Evolutionary conservation across 2,888 invertebrate genomes (phyloP), one percentile per base, ranked within the genome.

Genomic region (Syrista parreyssii): DNA sequence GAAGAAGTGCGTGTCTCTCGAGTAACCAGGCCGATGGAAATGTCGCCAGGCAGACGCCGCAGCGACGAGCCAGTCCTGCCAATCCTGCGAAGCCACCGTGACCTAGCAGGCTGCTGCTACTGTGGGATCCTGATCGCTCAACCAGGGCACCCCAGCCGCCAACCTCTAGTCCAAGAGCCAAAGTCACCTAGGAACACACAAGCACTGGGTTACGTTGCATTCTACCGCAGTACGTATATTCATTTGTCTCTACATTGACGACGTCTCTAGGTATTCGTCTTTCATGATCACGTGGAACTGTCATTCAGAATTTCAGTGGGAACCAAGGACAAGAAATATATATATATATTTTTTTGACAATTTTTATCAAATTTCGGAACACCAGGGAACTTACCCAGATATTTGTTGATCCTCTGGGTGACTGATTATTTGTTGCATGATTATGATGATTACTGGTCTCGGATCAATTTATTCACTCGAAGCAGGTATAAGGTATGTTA

Each of bases 1-100:
- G 97, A 32, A 97, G 92, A 0, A 96, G 95, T 0, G 96, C 96
- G 91, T 97, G 97, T 84, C 97, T 96, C 90, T 97, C 97, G 76
- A 97, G 92, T 68, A 97, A 93, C 96, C 97, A 97, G n/a, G 96
- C 94, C 72, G 97, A 96, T 33, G 97, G 97, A 90, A 97, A 97
- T 35, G 96, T 96, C 40, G 97, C 97, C 87, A 97, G 94, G 90
- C 97, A 97, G 23, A 97, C 96, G 75, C 96, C 95, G 89, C 97
- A 97, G 71, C 96, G 94, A 75, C 95, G 89, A 2, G 89, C 89
- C 78, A 91, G 81, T 4, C 90, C 88, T 9, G 91, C 90, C 72
- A 91, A 84, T 34, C 91, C 88, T 36, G 89, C 89, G 79, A 90
- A 88, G 71, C 81, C 87, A 3, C 88, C 88, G 73, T 80, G 82